Evolutionary conservation across 2,797 vertebrate genomes (phyloP).

Genomic region (Brachyrhaphis roseni): DNA sequence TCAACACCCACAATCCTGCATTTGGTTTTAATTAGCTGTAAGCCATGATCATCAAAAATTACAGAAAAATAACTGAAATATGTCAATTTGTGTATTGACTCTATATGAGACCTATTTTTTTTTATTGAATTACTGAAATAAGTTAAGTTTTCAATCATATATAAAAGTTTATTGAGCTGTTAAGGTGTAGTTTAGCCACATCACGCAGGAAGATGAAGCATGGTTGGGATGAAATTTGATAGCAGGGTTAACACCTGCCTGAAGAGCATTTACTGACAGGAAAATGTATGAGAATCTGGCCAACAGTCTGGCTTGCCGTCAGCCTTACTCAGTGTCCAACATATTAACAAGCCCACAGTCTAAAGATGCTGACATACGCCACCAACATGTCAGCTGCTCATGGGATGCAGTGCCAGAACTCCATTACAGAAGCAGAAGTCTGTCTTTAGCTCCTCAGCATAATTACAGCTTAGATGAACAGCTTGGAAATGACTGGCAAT

Average conservation of each 20-base stretch:
- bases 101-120: background rate
- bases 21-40: background rate
- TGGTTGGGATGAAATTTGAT: conserved; percentile 27
- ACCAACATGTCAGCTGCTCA: conserved; percentile 30
- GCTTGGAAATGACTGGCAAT: conserved; percentile 76
- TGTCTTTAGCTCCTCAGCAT: conserved; percentile 65
- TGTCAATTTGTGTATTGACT: background rate
- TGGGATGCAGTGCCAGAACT: conserved; percentile 33
- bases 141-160: background rate
- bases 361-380: conserved; percentile 5
- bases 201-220: conserved; percentile 27
- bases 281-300: conserved; percentile 16
- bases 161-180: background rate
- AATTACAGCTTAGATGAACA: conserved; percentile 75
- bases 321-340: conserved; percentile 9
- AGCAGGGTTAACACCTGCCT: conserved; percentile 57
- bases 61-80: background rate
- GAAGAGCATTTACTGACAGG: conserved; percentile 25
- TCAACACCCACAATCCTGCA: background rate
- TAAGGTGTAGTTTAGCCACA: background rate
- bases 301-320: conserved; percentile 23
- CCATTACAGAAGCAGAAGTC: conserved; percentile 50
- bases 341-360: conserved; percentile 12
- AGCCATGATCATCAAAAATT: background rate
- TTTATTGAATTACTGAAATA: background rate